phyloP scores from a whole-genome alignment of 2,888 invertebrate species.

The Resseliella maxima region DNA sequence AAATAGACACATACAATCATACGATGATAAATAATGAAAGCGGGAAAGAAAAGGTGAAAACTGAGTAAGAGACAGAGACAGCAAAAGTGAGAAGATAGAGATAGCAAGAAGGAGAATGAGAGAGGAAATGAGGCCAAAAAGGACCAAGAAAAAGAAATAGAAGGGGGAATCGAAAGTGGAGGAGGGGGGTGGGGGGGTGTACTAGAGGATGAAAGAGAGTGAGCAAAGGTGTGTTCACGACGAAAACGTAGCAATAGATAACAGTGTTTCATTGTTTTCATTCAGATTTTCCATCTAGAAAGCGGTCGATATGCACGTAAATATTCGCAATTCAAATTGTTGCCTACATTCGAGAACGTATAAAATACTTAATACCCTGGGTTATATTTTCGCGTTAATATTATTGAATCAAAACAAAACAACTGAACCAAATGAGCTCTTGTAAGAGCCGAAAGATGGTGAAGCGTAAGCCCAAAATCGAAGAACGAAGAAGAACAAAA shows the following conservation, averaged over 20 bases:
- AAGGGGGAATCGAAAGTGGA: too few species aligned
- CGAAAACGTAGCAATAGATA: background rate
- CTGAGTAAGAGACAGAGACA: too few species aligned
- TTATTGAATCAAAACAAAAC: conserved; percentile 38
- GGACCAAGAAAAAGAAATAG: too few species aligned
- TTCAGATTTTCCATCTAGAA: background rate
- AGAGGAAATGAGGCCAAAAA: too few species aligned
- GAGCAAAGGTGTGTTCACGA: too few species aligned
- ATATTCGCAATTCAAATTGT: background rate
- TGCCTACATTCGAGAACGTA: background rate
- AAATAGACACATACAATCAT: background rate
- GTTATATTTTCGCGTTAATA: background rate
- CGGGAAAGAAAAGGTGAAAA: too few species aligned
- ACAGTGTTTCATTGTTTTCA: background rate
- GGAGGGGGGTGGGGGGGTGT: too few species aligned
- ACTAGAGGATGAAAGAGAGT: too few species aligned
- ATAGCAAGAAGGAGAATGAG: too few species aligned
- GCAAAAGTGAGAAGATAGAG: background rate
- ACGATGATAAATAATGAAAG: background rate
- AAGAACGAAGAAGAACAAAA: background rate
- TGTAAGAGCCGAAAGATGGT: background rate
- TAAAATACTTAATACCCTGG: background rate
- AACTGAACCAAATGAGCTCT: background rate
- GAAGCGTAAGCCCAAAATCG: background rate
- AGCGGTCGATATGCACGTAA: background rate